Percentiles rank a stretch among this genome's conserved stretches.
phyloP scores from a whole-genome alignment of 2,113 vertebrate genomes.

The Actenoides hombroni region DNA sequence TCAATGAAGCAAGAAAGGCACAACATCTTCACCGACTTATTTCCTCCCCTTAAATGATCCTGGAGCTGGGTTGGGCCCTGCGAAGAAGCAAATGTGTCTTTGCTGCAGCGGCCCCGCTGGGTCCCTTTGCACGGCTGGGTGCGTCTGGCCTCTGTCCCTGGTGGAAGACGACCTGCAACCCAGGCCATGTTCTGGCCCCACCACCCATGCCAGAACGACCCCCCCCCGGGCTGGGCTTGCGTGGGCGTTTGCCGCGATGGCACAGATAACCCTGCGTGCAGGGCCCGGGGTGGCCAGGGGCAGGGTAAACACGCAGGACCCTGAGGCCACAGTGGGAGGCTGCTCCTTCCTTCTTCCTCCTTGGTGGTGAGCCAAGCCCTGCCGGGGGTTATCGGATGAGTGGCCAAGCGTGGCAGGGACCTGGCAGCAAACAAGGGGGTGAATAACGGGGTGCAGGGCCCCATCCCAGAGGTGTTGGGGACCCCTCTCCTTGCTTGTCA shows the following conservation, averaged over 20 bases:
- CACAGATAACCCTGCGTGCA: neutral
- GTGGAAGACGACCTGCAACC: neutral
- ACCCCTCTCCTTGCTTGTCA: neutral
- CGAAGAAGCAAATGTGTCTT: neutral
- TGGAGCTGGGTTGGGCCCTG: neutral
- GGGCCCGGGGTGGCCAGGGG: neutral
- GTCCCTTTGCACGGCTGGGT: accelerated
- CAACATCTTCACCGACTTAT: accelerated
- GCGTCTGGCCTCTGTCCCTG: accelerated
- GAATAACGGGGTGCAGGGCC: neutral
- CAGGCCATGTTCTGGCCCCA: neutral
- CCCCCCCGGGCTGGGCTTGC: neutral
- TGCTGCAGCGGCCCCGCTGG: neutral
- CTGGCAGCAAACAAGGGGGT: neutral
- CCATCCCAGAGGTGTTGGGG: neutral
- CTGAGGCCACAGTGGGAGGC: neutral
- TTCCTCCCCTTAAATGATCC: neutral
- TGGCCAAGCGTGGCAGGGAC: neutral
- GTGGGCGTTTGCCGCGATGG: neutral
- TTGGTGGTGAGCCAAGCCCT: neutral
- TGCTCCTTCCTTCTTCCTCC: slow-evolving; percentile 57
- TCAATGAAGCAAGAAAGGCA: neutral
- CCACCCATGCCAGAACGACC: accelerated
- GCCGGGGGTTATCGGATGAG: neutral
- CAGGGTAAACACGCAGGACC: neutral